A percentile compares a stretch with the other conserved stretches of the same genome.
phyloP scores from a whole-genome alignment of 2,888 invertebrate species.

The Orthosia gracilis region DNA sequence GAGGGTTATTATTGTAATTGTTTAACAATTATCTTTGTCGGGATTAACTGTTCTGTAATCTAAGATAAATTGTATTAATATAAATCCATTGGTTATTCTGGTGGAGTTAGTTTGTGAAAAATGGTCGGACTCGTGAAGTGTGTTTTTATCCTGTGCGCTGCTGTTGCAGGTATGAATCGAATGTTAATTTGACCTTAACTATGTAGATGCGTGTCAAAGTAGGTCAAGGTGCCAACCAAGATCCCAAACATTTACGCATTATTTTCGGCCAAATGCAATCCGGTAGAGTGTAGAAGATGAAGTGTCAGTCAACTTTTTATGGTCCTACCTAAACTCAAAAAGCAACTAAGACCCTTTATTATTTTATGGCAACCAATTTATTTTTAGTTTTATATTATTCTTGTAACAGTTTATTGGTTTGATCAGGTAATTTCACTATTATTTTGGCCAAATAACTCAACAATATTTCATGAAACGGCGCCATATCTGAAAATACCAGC shows the following conservation, averaged over 20 bases:
- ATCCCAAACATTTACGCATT: background rate
- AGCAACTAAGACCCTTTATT: too few species aligned
- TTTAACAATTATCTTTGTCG: conserved; percentile 59
- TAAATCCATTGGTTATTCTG: conserved; percentile 64
- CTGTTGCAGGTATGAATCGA: conserved; percentile 79
- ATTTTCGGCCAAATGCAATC: background rate
- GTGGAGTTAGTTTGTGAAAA: conserved; percentile 65
- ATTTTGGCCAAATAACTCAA: background rate
- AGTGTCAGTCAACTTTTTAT: background rate
- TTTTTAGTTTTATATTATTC: too few species aligned
- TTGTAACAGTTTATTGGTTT: too few species aligned
- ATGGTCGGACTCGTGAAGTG: conserved; percentile 79
- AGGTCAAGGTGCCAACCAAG: background rate
- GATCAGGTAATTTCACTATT: background rate
- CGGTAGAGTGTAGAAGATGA: background rate
- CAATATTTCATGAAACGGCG: background rate
- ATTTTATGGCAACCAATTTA: too few species aligned
- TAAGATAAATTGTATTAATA: conserved; percentile 78
- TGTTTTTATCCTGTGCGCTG: conserved; percentile 77
- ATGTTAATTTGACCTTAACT: too few species aligned
- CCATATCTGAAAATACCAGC: background rate
- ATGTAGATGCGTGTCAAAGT: too few species aligned
- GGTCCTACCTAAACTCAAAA: too few species aligned
- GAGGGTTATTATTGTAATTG: conserved; percentile 67
- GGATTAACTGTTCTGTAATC: conserved; percentile 70